These are phyloP conservation scores for Galeopterus variegatus DNA, from an alignment of 2,113 vertebrate species.

Conservation along the genomic window DNA sequence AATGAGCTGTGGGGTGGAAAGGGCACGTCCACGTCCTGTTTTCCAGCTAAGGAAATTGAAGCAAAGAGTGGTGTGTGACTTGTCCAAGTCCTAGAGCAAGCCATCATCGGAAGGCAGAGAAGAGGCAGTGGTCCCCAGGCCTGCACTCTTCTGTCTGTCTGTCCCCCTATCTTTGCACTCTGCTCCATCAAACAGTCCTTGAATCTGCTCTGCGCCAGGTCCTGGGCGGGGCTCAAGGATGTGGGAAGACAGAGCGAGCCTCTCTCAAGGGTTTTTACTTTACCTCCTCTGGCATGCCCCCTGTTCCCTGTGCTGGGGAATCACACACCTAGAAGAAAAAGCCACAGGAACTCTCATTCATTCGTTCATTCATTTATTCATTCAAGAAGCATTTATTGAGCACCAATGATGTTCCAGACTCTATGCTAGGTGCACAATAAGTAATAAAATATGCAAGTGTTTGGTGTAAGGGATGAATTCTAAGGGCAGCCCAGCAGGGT, in stretches of 20 bases:
- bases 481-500: not conserved
- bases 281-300: too few species aligned
- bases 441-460: not conserved
- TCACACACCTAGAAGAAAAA: not conserved
- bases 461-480: not conserved
- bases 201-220: not conserved
- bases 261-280: not conserved
- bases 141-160: not conserved
- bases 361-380: not conserved
- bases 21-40: rapidly evolving
- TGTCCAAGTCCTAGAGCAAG: not conserved
- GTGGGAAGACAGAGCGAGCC: not conserved
- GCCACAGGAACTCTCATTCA: not conserved
- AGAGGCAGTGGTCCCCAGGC: not conserved
- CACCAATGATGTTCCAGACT: not conserved
- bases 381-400: not conserved
- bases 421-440: not conserved
- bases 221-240: not conserved
- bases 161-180: too few species aligned
- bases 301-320: not conserved
- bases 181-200: not conserved
- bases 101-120: rapidly evolving
- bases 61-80: not conserved
- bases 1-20: rapidly evolving
- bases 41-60: not conserved